phyloP scores from a whole-genome alignment of 2,113 vertebrate genomes.

The Bos javanicus region DNA sequence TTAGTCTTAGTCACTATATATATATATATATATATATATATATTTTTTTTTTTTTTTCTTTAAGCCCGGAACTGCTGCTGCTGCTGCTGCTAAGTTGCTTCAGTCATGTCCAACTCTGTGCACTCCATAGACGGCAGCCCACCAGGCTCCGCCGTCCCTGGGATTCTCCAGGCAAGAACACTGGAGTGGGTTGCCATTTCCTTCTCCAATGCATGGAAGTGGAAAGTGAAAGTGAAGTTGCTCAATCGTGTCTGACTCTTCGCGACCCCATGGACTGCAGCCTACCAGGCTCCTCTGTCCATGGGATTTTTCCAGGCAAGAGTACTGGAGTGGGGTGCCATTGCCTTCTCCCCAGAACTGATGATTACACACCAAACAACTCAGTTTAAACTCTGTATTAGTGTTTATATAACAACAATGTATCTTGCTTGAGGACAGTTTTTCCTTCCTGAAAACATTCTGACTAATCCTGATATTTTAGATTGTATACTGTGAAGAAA shows the following conservation, averaged over 20 bases:
- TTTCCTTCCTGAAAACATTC: no score
- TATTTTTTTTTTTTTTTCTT: not conserved
- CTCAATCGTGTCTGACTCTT: not conserved
- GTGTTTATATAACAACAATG: no score
- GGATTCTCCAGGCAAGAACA: not conserved
- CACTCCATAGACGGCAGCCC: fast-evolving
- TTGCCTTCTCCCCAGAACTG: not conserved
- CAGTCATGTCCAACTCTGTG: not conserved
- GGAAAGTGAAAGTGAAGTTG: not conserved
- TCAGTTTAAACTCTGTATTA: not conserved
- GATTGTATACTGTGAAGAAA: no score
- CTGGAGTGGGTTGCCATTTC: not conserved
- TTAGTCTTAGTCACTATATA: not conserved
- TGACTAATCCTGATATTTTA: no score
- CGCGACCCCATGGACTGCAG: not conserved
- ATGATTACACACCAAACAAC: not conserved
- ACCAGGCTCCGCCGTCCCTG: fast-evolving
- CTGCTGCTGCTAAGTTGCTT: not conserved
- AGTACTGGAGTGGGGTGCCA: not conserved
- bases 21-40: no score
- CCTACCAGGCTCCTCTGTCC: not conserved
- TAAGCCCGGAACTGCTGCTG: not conserved
- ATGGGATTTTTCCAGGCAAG: not conserved
- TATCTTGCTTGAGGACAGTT: no score
- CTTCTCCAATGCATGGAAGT: not conserved